phyloP scores from a whole-genome alignment of 2,113 vertebrate genomes.

The Entomyzon cyanotis region DNA sequence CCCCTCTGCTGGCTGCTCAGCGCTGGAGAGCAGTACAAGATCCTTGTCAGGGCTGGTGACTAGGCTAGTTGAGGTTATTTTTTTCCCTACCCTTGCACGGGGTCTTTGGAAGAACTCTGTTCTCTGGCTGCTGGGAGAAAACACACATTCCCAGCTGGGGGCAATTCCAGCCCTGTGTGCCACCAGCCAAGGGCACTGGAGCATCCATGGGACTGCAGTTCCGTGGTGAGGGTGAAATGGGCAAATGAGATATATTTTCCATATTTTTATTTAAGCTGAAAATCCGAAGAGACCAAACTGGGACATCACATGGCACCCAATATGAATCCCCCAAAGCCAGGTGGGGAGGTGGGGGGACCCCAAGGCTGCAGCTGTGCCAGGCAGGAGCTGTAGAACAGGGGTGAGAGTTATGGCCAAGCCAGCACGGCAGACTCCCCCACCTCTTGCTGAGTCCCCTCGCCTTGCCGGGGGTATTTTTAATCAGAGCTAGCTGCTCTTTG shows the following conservation, averaged over 20 bases:
- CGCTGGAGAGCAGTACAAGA: background rate
- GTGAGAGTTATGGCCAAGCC: background rate
- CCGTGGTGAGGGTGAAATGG: rapidly evolving
- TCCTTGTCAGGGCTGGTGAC: rapidly evolving
- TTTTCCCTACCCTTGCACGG: background rate
- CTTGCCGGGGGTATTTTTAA: constrained; percentile 1
- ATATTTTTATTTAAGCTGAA: background rate
- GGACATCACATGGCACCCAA: background rate
- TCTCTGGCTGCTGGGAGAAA: background rate
- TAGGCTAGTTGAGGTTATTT: background rate
- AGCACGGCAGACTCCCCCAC: background rate
- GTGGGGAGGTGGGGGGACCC: background rate
- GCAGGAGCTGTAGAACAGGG: background rate
- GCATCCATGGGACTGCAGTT: background rate
- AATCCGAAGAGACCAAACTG: background rate
- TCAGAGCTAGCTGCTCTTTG: constrained; percentile 45
- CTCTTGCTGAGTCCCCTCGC: background rate
- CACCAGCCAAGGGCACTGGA: background rate
- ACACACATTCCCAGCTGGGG: rapidly evolving
- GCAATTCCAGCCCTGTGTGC: background rate
- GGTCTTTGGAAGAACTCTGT: background rate
- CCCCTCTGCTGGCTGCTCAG: background rate
- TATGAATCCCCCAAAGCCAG: background rate
- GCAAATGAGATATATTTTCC: rapidly evolving
- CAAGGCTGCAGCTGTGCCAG: background rate